Percentiles rank a stretch among this genome's conserved stretches.
phyloP scores from a whole-genome alignment of 2,888 invertebrate species.

The Patella depressa region DNA sequence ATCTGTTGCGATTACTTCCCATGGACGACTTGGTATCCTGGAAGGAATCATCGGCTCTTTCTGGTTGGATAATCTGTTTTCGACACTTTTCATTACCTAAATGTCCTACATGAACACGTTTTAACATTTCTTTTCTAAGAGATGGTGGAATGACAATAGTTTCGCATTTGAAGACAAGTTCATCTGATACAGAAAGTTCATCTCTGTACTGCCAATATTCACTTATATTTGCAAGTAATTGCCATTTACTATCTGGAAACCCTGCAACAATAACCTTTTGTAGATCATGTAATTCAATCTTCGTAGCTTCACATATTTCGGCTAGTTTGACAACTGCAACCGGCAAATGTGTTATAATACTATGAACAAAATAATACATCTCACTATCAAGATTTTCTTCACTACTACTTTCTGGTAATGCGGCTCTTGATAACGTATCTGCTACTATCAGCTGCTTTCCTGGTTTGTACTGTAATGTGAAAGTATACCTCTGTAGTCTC shows the following conservation, averaged over 20 bases:
- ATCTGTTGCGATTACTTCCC: too few relatives aligned
- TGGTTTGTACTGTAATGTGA: too few relatives aligned
- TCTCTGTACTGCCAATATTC: constrained; percentile 28
- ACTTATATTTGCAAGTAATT: constrained; percentile 7
- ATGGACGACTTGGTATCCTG: too few relatives aligned
- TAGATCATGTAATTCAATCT: not conserved
- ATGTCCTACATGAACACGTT: constrained; percentile 26
- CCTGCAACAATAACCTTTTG: not conserved
- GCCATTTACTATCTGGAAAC: not conserved
- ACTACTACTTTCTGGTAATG: too few relatives aligned
- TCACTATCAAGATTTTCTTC: too few relatives aligned
- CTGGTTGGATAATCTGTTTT: too few relatives aligned
- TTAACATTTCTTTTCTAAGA: constrained; percentile 25
- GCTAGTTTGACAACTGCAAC: not conserved
- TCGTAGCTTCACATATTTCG: not conserved
- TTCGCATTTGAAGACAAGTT: constrained; percentile 20
- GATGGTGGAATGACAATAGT: constrained; percentile 11
- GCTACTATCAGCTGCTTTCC: too few relatives aligned
- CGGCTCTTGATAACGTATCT: too few relatives aligned
- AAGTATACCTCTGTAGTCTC: constrained; percentile 38
- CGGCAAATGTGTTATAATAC: not conserved
- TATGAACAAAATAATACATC: not conserved
- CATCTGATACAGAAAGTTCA: constrained; percentile 16
- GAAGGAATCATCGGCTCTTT: too few relatives aligned
- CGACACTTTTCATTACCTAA: constrained; percentile 22